Base-by-base conservation (phyloP, 2,888 invertebrate species). In the Drosophila heteroneura region DNA sequence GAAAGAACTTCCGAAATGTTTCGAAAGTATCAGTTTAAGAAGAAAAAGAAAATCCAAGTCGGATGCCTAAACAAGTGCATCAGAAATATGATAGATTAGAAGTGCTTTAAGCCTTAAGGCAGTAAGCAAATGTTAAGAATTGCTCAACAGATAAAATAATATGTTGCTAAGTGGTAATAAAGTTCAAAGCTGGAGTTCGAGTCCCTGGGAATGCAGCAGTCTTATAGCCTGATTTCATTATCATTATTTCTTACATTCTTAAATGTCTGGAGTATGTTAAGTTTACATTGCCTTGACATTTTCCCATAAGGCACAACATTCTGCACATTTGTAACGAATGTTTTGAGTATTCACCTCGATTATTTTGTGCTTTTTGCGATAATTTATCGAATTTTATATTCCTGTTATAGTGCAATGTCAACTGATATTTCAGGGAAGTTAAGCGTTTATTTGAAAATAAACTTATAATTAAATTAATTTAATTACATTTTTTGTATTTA, bases 1-100 rank as follows among this genome's bases (percentile, higher is more conserved):
- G 64, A 81, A 73, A 65, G 81, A 83, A 81, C 83, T 83, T 83
- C 83, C 83, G 85, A 85, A 83, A 3, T 47, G 53, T 30, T 32
- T 26, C 44, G 9, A 47, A 47, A 47, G 47, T 33, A 59, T 62
- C 49, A 14, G 41, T 39, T n/a, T n/a, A 35, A 53, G 22, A 28
- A 37, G 22, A 26, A 41, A n/a, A 26, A 41, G 33, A 16, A 33
- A 10, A 22, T 22, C 5, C 12, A 44, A 22, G 2, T 44, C 41
- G n/a, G 7, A 19, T 22, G 22, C 22, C 7, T 1, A 14, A 47
- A 47, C 47, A 47, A 47, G 22, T 22, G 47, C 47, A 47, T 14
- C 22, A 5, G 26, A 26, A 1, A 26, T 47, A 4, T 7, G 16
- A 47, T 14, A 26, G 47, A 26, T 47, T 16, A 9, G 16, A 26